Evolutionary conservation across 2,888 invertebrate species (phyloP).

Genomic region (Diaphora mendica): DNA sequence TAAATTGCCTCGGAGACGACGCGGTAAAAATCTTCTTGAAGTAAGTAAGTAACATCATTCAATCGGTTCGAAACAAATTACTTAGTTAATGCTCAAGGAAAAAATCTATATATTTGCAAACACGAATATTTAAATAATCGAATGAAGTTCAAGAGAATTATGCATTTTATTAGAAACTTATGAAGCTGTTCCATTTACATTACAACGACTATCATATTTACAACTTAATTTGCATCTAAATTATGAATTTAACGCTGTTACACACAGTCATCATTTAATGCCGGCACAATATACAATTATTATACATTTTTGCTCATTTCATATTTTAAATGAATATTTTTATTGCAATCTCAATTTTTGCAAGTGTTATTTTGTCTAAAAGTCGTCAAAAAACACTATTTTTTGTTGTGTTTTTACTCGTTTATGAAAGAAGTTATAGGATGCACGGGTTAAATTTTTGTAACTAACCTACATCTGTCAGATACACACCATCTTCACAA

Average conservation of each 20-base stretch:
- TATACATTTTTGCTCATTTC: background rate
- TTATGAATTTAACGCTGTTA: constrained; percentile 14
- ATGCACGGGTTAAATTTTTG: background rate
- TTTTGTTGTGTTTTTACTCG: no score
- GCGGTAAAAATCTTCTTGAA: background rate
- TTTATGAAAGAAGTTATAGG: no score
- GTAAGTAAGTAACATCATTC: background rate
- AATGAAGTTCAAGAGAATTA: constrained; percentile 19
- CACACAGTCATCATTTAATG: constrained; percentile 25
- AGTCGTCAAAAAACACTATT: no score
- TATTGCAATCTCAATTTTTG: no score
- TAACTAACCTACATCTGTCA: background rate
- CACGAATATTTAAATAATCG: constrained; percentile 9
- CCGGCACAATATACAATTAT: background rate
- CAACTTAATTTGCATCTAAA: constrained; percentile 10
- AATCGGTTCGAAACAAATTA: constrained; percentile 22
- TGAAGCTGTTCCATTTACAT: constrained; percentile 2
- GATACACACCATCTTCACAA: no score
- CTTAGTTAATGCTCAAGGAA: constrained; percentile 29
- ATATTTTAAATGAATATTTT: background rate
- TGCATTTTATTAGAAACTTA: constrained; percentile 19
- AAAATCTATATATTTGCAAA: constrained; percentile 27
- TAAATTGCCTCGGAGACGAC: constrained; percentile 1
- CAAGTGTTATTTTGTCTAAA: no score
- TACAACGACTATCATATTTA: constrained; percentile 12